These are phyloP conservation scores for Watsonalla binaria DNA, from an alignment of 2,888 invertebrate species.

Conservation along the genomic window DNA sequence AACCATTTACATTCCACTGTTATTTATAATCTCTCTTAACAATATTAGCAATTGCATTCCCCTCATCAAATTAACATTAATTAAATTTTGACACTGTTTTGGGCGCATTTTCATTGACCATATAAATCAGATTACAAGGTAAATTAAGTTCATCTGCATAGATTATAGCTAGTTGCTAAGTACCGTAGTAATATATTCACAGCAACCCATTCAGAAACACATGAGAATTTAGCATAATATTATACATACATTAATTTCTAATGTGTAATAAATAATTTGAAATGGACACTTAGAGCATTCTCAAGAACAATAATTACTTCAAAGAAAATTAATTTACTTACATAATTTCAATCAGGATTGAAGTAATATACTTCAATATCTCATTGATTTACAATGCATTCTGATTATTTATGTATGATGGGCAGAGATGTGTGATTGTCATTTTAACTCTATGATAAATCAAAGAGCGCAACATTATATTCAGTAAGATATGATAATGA, in stretches of 20 bases:
- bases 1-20: constrained; percentile 54
- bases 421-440: no score
- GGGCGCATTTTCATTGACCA: neutral
- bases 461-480: no score
- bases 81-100: constrained; percentile 35
- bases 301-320: constrained; percentile 11
- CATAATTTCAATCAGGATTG: constrained; percentile 33
- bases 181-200: no score
- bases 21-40: constrained; percentile 55
- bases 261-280: neutral
- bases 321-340: constrained; percentile 20
- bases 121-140: no score
- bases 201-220: no score
- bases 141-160: no score
- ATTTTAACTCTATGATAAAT: no score
- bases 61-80: constrained; percentile 45
- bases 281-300: neutral
- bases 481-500: no score
- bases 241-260: no score
- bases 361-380: constrained; percentile 50
- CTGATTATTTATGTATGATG: neutral
- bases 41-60: constrained; percentile 49
- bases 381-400: constrained; percentile 38
- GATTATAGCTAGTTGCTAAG: no score
- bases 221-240: no score